These are phyloP conservation scores for Tribolium madens DNA, from an alignment of 1,140 invertebrate species.

Conservation along the genomic window DNA sequence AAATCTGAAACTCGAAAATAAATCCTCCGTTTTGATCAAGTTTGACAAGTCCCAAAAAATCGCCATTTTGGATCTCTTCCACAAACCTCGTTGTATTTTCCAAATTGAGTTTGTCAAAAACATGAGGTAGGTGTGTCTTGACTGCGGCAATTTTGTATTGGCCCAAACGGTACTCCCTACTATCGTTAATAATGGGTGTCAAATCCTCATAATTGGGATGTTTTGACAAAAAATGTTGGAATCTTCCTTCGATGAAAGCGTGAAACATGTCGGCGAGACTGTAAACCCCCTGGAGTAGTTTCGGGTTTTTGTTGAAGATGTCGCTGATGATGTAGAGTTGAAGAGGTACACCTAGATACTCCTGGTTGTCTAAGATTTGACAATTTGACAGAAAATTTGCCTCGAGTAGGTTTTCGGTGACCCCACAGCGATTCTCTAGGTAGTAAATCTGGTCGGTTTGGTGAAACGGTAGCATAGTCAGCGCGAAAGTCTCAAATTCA, in stretches of 20 bases:
- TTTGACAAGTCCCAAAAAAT: conserved; percentile 1
- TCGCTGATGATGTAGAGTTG: not conserved
- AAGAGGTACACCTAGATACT: not conserved
- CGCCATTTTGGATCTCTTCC: not conserved
- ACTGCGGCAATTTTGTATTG: not conserved
- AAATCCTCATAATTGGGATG: not conserved
- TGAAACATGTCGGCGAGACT: not conserved
- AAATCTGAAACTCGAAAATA: not conserved
- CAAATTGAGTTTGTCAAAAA: not conserved
- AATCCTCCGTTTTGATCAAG: not conserved
- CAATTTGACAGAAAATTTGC: not conserved
- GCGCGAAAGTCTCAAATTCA: not conserved
- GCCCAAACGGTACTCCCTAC: not conserved
- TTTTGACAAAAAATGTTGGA: not conserved
- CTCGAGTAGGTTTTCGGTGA: not conserved
- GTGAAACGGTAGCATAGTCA: not conserved
- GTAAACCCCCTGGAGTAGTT: not conserved
- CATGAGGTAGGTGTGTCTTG: not conserved
- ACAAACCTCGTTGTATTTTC: not conserved
- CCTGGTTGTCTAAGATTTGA: not conserved
- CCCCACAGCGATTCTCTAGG: not conserved
- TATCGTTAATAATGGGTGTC: not conserved
- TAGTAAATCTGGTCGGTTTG: not conserved
- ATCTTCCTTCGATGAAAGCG: not conserved
- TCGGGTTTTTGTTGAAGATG: not conserved